These are phyloP conservation scores for Lipophrys pholis DNA, from an alignment of 2,113 vertebrate species.

Conservation along the genomic window DNA sequence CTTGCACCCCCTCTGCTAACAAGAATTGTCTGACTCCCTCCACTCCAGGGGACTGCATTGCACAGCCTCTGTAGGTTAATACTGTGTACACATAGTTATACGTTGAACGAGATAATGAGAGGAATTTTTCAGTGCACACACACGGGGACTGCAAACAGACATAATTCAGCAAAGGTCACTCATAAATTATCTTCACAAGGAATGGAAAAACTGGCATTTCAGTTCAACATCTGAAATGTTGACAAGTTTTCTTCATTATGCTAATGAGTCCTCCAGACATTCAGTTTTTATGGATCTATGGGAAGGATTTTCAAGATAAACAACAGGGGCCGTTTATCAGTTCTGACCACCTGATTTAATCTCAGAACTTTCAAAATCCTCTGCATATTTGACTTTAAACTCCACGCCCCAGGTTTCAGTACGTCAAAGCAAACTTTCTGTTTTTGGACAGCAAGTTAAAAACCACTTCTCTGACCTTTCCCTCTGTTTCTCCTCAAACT, in stretches of 20 bases:
- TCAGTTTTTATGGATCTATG: conserved; percentile 16
- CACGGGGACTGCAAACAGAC: not conserved
- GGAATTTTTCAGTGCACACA: not conserved
- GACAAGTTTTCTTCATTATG: conserved; percentile 33
- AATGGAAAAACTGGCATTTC: conserved; percentile 6
- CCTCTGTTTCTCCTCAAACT: conserved; percentile 54
- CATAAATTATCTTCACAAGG: conserved; percentile 12
- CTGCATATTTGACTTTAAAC: conserved; percentile 22
- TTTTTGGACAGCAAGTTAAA: conserved; percentile 47
- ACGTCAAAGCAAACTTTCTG: conserved; percentile 53
- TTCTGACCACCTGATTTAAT: conserved; percentile 36
- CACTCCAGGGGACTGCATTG: conserved; percentile 12
- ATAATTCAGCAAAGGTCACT: conserved; percentile 6
- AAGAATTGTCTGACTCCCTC: conserved; percentile 36
- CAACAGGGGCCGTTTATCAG: not conserved
- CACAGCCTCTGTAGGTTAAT: not conserved
- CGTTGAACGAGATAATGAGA: not conserved
- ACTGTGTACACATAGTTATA: not conserved
- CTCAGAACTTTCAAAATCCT: conserved; percentile 42
- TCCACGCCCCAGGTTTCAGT: conserved; percentile 12
- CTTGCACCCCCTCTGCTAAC: conserved; percentile 26
- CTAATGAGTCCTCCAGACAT: conserved; percentile 8
- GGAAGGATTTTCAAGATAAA: conserved; percentile 21
- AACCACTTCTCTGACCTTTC: conserved; percentile 70
- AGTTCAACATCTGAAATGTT: conserved; percentile 1